phyloP scores from a whole-genome alignment of 2,113 vertebrate genomes.

The Symphodus melops region DNA sequence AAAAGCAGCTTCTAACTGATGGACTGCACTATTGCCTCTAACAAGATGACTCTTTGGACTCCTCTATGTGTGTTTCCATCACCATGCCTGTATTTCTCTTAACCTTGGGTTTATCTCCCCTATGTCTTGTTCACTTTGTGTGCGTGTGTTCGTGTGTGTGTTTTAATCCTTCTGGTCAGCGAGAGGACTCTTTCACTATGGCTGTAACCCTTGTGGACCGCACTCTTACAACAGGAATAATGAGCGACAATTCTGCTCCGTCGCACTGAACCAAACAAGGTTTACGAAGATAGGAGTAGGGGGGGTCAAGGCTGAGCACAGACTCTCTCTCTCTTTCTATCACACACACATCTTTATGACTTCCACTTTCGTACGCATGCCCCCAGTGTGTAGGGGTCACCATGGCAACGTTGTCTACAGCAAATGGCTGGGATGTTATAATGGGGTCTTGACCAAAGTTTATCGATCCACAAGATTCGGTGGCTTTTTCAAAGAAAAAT shows the following conservation, averaged over 20 bases:
- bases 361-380: constrained; percentile 41
- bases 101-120: constrained; percentile 42
- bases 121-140: constrained; percentile 18
- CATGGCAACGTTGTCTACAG: constrained; percentile 69
- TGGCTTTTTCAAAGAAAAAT: constrained; percentile 66
- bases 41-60: constrained; percentile 30
- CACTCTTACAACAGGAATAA: constrained; percentile 67
- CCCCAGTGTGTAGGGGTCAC: constrained; percentile 59
- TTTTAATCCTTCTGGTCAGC: constrained; percentile 31
- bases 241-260: constrained; percentile 62
- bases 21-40: constrained; percentile 7
- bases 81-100: constrained; percentile 25
- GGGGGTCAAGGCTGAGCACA: constrained; percentile 62
- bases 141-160: constrained; percentile 19
- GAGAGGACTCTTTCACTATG: constrained; percentile 46
- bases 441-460: constrained; percentile 61
- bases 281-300: constrained; percentile 58
- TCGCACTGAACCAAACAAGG: constrained; percentile 55
- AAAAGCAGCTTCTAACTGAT: constrained; percentile 11
- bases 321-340: constrained; percentile 25
- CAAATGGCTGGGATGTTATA: constrained; percentile 51
- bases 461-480: constrained; percentile 73
- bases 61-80: constrained; percentile 17
- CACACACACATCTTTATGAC: constrained; percentile 40
- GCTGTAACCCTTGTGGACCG: constrained; percentile 58